Percentiles rank a stretch among this genome's conserved stretches.
phyloP scores from a whole-genome alignment of 1,140 invertebrate species.

The Chrysoperla carnea region DNA sequence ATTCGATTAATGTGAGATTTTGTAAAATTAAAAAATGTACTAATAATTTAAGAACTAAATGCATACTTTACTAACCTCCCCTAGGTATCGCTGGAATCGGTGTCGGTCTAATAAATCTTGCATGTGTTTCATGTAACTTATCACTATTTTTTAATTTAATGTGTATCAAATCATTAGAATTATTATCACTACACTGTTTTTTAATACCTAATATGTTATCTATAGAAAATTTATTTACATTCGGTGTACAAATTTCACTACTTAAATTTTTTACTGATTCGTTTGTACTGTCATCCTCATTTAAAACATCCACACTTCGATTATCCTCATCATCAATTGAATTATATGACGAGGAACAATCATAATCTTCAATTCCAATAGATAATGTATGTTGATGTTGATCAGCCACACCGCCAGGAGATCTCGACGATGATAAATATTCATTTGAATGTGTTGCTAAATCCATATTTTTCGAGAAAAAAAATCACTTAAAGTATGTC shows the following conservation, averaged over 20 bases:
- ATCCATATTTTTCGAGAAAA: no score
- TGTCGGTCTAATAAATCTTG: conserved; percentile 12
- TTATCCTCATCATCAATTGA: conserved; percentile 9
- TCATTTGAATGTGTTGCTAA: no score
- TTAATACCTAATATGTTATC: conserved; percentile 16
- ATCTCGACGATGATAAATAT: neutral
- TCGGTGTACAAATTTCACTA: neutral
- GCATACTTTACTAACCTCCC: neutral
- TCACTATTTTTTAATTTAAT: neutral
- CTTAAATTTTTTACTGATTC: neutral
- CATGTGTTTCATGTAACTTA: conserved; percentile 1
- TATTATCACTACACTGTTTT: conserved; percentile 5
- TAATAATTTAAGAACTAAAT: no score
- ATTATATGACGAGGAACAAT: neutral
- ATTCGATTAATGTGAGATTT: no score
- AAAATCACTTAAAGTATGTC: no score
- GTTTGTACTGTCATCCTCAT: conserved; percentile 1
- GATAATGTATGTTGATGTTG: conserved; percentile 2
- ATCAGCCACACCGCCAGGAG: neutral
- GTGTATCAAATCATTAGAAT: neutral
- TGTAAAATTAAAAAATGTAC: no score
- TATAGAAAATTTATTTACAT: conserved; percentile 18
- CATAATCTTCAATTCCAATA: conserved; percentile 2
- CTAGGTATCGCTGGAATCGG: conserved; percentile 8
- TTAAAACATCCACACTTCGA: conserved; percentile 10